phyloP scores from a whole-genome alignment of 1,140 invertebrate species.

The Zophobas atratus region DNA sequence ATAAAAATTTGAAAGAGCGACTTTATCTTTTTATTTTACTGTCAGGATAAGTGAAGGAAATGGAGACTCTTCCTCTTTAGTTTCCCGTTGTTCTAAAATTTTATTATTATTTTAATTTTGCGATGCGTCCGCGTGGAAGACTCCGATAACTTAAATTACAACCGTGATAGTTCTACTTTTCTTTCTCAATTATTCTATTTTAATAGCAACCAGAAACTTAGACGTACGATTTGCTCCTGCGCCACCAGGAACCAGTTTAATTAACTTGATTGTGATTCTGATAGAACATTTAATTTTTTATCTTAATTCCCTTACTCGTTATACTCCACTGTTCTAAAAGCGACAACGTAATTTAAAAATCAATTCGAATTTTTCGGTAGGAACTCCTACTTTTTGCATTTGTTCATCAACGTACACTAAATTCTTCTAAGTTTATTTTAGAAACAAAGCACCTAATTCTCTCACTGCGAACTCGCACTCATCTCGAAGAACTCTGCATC shows the following conservation, averaged over 20 bases:
- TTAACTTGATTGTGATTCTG: constrained; percentile 15
- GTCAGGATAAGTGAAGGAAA: constrained; percentile 35
- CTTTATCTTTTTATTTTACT: constrained; percentile 40
- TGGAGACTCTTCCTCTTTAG: constrained; percentile 23
- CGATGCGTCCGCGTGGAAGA: constrained; percentile 58
- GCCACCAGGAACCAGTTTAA: constrained; percentile 24
- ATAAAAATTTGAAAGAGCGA: constrained; percentile 42
- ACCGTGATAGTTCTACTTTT: constrained; percentile 21
- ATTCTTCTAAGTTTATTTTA: too few species aligned
- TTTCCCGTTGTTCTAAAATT: constrained; percentile 41
- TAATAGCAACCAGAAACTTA: neutral
- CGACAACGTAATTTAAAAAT: too few species aligned
- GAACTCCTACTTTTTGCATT: too few species aligned
- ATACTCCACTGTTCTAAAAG: too few species aligned
- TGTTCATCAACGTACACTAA: too few species aligned
- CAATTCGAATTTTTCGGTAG: too few species aligned
- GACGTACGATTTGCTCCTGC: neutral
- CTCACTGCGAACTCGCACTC: neutral
- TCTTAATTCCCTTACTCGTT: neutral
- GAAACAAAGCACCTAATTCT: neutral
- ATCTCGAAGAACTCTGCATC: too few species aligned
- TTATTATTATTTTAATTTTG: constrained; percentile 64
- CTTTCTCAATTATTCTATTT: constrained; percentile 3
- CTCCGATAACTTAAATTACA: constrained; percentile 56
- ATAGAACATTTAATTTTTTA: constrained; percentile 5